Evolutionary conservation across 2,113 vertebrate genomes (phyloP).

Genomic region (Melanotaenia duboulayi): DNA sequence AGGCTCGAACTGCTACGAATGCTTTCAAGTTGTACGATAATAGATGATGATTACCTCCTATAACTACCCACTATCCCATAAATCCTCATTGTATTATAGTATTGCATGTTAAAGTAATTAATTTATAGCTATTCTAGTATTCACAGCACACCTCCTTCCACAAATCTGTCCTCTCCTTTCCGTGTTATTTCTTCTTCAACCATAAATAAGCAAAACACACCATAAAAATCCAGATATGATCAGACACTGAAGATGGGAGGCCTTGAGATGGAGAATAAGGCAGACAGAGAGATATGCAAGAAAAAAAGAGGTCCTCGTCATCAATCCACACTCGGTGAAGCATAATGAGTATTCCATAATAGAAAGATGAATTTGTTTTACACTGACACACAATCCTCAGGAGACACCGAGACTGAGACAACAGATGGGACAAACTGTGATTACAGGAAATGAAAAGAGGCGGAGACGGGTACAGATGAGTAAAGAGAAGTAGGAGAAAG

Average conservation of each 20-base stretch:
- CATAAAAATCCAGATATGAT: neutral
- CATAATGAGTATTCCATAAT: neutral
- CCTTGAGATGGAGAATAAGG: neutral
- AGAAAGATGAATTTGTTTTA: too few relatives aligned
- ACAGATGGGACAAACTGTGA: constrained; percentile 48
- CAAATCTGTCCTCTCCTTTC: neutral
- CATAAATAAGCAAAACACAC: neutral
- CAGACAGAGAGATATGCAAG: neutral
- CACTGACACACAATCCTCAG: too few relatives aligned
- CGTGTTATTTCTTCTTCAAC: neutral
- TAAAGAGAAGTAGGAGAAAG: neutral
- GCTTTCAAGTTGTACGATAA: too few relatives aligned
- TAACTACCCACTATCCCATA: too few relatives aligned
- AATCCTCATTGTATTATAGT: neutral
- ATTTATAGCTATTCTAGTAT: neutral
- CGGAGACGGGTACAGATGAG: constrained; percentile 14
- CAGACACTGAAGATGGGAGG: neutral
- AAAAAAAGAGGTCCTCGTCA: constrained; percentile 17
- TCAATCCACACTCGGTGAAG: constrained; percentile 24
- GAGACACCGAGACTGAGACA: neutral
- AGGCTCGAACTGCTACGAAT: neutral
- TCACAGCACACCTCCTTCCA: neutral
- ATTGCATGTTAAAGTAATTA: neutral
- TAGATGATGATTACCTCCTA: too few relatives aligned
- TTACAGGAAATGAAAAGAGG: constrained; percentile 23